A percentile compares a stretch with the other conserved stretches of the same genome.
Conservation (phyloP, 2,113 vertebrate species). For the Tyto alba region DNA sequence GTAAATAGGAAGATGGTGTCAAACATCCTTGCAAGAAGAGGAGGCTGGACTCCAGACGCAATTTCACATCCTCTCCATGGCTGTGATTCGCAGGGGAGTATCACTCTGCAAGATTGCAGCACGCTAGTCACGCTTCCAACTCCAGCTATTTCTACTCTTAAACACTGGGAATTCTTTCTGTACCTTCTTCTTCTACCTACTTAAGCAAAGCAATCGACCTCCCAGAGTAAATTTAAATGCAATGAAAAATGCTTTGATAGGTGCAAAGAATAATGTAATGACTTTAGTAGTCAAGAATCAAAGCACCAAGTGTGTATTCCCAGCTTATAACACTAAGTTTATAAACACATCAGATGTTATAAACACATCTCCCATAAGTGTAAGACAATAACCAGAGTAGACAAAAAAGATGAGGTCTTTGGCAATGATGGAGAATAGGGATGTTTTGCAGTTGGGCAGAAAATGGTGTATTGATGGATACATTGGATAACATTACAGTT, state of each 20-base stretch:
- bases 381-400: neutral
- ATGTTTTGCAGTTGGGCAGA: neutral
- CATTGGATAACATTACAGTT: neutral
- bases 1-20: neutral
- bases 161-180: neutral
- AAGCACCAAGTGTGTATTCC: neutral
- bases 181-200: neutral
- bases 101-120: neutral
- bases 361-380: neutral
- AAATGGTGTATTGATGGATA: neutral
- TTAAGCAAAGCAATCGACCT: neutral
- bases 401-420: neutral
- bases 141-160: neutral
- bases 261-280: neutral
- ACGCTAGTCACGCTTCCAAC: neutral
- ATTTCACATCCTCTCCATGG: neutral
- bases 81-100: neutral
- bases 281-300: neutral
- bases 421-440: neutral
- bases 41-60: neutral
- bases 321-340: neutral
- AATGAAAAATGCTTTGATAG: neutral
- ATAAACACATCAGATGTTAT: neutral
- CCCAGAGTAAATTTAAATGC: neutral
- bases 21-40: neutral